Base-by-base conservation (phyloP, 2,113 vertebrate genomes). In the Siniperca chuatsi region DNA sequence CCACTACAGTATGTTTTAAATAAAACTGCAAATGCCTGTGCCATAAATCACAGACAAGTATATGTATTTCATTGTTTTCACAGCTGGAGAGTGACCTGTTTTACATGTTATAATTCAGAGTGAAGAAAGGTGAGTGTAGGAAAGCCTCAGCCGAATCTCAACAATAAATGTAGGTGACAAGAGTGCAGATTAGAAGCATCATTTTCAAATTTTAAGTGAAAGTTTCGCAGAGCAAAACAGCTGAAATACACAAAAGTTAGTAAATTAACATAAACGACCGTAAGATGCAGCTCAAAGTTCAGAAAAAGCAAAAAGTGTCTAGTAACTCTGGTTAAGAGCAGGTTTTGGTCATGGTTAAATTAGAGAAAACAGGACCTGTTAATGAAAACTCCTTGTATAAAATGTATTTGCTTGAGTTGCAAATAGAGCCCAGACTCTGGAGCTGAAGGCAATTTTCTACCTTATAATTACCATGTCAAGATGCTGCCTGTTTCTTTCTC, bases 381-480 rank as follows among this genome's bases (percentile, higher is more conserved):
- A 60, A 44, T 54, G 21, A 52, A 50, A 60, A 52, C 21, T 21
- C 8, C 13, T 4, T 75, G 37, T 46, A 4, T 21, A 60, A 66
- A 20, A 50, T 60, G 8, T 57, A 42, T 21, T 69, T 33, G 18
- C 29, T 48, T 35, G 6, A 50, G 48, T 40, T 46, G 20, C 42
- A 67, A 64, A 71, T 54, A 13, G 29, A 70, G 40, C 8, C 12
- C 4, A 12, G 21, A 10, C 2, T 42, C 69, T 40, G 64, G 62
- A 78, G n/a, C 2, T 25, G 6, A 86, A 57, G 46, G 78, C 16
- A 77, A 61, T 84, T 76, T 72, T 35, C 64, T 79, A 46, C 79
- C 44, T 75, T 18, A 46, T 64, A 62, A 81, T 78, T 81, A 58
- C 29, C 4, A 42, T 25, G 55, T 69, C 68, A 84, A 62, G 40